A percentile compares a stretch with the other conserved stretches of the same genome.
phyloP scores from a whole-genome alignment of 1,140 invertebrate genomes.

The Gryllus bimaculatus region DNA sequence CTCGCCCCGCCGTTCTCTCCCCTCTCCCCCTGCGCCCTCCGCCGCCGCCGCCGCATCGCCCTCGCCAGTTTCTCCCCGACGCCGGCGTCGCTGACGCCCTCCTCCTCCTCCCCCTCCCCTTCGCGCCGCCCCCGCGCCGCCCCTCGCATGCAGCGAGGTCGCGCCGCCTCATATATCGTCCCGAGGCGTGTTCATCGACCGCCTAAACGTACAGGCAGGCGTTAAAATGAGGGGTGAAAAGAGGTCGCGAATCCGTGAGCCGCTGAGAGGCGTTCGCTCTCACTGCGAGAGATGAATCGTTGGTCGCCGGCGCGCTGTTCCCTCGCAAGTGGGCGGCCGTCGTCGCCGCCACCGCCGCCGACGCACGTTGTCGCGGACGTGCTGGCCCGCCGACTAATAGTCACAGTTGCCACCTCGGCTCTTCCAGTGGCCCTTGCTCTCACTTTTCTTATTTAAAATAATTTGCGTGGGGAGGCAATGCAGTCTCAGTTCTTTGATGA shows the following conservation, averaged over 20 bases:
- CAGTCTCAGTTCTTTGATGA: too few species aligned
- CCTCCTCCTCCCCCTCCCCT: constrained; percentile 12
- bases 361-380: too few species aligned
- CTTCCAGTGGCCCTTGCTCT: too few species aligned
- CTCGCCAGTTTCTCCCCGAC: constrained; percentile 3
- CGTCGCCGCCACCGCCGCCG: too few species aligned
- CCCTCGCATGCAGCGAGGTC: constrained; percentile 11
- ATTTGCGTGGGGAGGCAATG: too few species aligned
- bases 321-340: too few species aligned
- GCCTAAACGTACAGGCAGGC: constrained; percentile 9
- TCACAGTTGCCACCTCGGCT: too few species aligned
- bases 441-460: too few species aligned
- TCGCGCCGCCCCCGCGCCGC: constrained; percentile 16
- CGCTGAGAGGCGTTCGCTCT: too few species aligned
- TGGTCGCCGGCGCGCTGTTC: too few species aligned
- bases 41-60: constrained; percentile 13
- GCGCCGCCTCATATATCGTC: neutral
- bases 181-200: constrained; percentile 9
- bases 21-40: constrained; percentile 13
- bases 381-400: too few species aligned
- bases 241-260: constrained; percentile 2
- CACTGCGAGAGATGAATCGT: too few species aligned
- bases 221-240: constrained; percentile 12
- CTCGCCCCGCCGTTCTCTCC: neutral
- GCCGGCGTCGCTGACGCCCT: neutral